Evolutionary conservation across 2,113 vertebrate genomes (phyloP).

Genomic region (Notarius quadriscutis): DNA sequence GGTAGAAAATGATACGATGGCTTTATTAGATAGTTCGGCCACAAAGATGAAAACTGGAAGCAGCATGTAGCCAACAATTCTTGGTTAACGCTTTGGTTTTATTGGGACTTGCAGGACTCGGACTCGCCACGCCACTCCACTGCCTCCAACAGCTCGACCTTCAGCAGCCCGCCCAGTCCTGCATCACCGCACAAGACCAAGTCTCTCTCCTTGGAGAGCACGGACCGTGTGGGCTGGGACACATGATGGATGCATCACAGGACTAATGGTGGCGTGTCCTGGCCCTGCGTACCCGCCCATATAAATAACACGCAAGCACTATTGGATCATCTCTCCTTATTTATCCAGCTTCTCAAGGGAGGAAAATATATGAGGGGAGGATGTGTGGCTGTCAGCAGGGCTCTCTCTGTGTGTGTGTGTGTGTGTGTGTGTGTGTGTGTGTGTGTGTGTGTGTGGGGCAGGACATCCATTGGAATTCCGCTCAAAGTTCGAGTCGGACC

Average conservation of each 20-base stretch:
- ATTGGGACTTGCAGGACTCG: conserved; percentile 81
- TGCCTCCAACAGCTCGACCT: conserved; percentile 97
- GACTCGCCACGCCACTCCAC: conserved; percentile 97
- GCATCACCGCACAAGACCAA: conserved; percentile 94
- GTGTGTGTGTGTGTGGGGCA: conserved; percentile 35
- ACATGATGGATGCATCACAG: conserved; percentile 81
- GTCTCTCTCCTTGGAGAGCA: conserved; percentile 94
- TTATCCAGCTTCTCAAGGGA: conserved; percentile 24
- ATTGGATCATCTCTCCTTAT: conserved; percentile 33
- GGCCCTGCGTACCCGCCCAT: conserved; percentile 57
- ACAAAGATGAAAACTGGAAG: neutral
- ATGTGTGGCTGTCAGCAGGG: neutral
- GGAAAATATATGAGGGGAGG: neutral
- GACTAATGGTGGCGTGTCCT: conserved; percentile 57
- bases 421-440: conserved; percentile 38
- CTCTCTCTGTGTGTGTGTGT: conserved; percentile 27
- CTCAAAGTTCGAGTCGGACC: conserved; percentile 23
- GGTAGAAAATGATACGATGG: neutral
- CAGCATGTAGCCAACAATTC: neutral
- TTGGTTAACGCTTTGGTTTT: neutral
- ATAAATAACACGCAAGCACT: conserved; percentile 60
- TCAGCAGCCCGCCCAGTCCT: conserved; percentile 97
- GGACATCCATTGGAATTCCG: conserved; percentile 48
- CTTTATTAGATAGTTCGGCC: neutral
- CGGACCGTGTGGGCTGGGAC: conserved; percentile 93